Evolutionary conservation across 2,113 vertebrate species (phyloP), one percentile per base, ranked within the genome.

Genomic region (Psilopsiagon aymara): DNA sequence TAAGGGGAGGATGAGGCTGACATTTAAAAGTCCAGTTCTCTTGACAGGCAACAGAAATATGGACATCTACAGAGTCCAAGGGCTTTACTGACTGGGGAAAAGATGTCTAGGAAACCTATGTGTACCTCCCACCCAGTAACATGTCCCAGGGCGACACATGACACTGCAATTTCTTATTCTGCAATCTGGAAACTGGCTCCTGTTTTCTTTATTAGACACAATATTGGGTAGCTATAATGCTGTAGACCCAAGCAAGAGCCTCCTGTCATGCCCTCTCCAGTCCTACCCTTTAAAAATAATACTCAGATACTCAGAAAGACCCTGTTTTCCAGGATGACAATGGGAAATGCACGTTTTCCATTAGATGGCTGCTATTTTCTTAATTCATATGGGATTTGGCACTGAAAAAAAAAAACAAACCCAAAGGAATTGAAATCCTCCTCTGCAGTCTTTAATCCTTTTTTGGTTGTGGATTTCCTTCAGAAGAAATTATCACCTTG

Each of bases 71-170:
- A 13, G 4, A 39, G 17, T 41, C 19, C 20, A 57, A 16, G 10
- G 35, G 35, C 41, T 82, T 73, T 57, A 66, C 6, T 37, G 9
- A 35, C 16, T 13, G 20, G 17, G 17, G n/a, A 83, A 84, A 86
- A 69, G 21, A 29, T 17, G 1, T 41, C n/a, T 43, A 55, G 17
- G 27, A 86, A 86, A 59, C 31, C 21, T 6, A 19, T 24, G 23
- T 46, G 6, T 37, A 78, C 59, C 28, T 63, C n/a, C 21, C 29
- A 67, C 4, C n/a, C 39, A 2, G 1, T 6, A 78, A 74, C 28
- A 59, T 0, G 0, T 33, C 31, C 53, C 7, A 20, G 31, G 25
- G 31, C 24, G 3, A 31, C 33, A 82, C 3, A 44, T 64, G 43
- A 73, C 18, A 49, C 11, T 4, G 8, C 55, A 14, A 59, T 47